phyloP scores from a whole-genome alignment of 1,140 invertebrate genomes.

The Zelostemma sp. region DNA sequence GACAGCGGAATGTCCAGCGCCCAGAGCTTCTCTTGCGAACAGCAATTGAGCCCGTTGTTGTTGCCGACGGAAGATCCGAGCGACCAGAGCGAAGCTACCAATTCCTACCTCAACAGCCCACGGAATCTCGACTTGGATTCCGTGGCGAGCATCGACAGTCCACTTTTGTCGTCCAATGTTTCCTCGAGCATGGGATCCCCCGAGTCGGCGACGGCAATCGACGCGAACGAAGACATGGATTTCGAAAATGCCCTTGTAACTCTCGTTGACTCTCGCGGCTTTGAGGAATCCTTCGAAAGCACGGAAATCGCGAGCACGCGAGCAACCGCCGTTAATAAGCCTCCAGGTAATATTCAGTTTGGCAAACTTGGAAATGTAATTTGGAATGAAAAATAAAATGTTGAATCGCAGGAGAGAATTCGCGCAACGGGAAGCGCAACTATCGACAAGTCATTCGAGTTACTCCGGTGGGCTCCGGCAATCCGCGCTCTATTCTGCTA shows the following conservation, averaged over 20 bases:
- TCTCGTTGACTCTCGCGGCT: conserved; percentile 50
- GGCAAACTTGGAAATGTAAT: too few species aligned
- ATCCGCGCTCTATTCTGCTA: conserved; percentile 76
- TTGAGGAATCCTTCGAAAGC: conserved; percentile 23
- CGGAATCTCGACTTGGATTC: conserved; percentile 59
- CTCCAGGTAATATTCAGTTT: too few species aligned
- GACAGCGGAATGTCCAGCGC: conserved; percentile 61
- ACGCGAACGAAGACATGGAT: conserved; percentile 54
- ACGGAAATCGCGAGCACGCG: conserved; percentile 31
- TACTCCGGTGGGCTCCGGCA: conserved; percentile 63
- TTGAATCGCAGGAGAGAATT: conserved; percentile 33
- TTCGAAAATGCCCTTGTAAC: conserved; percentile 53
- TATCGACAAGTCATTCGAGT: conserved; percentile 63
- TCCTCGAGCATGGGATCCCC: conserved; percentile 60
- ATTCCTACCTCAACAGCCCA: conserved; percentile 52
- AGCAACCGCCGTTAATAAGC: conserved; percentile 24
- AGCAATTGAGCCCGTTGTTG: conserved; percentile 59
- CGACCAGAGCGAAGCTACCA: conserved; percentile 45
- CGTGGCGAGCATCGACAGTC: conserved; percentile 54
- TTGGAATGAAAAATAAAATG: too few species aligned
- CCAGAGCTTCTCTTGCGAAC: conserved; percentile 59
- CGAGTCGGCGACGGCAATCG: conserved; percentile 17
- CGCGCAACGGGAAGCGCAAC: conserved; percentile 54
- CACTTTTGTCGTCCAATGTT: conserved; percentile 53
- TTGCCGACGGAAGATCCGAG: conserved; percentile 57